phyloP scores from a whole-genome alignment of 2,888 invertebrate genomes.

The Cetonia aurata region DNA sequence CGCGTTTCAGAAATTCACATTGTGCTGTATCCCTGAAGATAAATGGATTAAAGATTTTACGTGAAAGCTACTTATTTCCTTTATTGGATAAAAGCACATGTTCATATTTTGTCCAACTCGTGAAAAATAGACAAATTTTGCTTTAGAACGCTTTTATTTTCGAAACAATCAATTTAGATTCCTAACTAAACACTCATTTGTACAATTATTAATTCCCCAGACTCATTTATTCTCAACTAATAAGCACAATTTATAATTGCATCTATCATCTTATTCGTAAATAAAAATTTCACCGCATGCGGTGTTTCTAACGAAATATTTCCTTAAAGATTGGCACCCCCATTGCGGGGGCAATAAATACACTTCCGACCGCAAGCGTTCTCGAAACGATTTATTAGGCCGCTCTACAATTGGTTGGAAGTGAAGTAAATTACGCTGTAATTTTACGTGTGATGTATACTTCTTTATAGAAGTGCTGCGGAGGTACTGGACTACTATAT shows the following conservation, averaged over 20 bases:
- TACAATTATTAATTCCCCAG: not conserved
- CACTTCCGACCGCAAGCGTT: conserved; percentile 11
- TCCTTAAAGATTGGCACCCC: conserved; percentile 29
- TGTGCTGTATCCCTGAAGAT: not conserved
- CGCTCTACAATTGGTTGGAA: conserved; percentile 28
- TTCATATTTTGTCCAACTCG: no score
- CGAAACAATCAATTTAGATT: no score
- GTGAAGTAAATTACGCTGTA: conserved; percentile 47
- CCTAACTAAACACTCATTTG: no score
- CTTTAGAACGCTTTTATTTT: no score
- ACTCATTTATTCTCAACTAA: conserved; percentile 23
- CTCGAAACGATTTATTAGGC: conserved; percentile 34
- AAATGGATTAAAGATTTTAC: conserved; percentile 36
- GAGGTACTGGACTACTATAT: conserved; percentile 42
- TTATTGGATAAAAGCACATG: not conserved
- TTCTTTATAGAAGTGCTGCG: conserved; percentile 38
- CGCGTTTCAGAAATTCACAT: not conserved
- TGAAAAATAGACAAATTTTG: no score
- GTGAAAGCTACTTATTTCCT: conserved; percentile 14
- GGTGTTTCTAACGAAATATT: conserved; percentile 35
- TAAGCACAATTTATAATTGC: conserved; percentile 36
- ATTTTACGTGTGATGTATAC: conserved; percentile 48
- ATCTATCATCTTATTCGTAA: conserved; percentile 20
- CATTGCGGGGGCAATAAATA: conserved; percentile 24
- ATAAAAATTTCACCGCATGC: conserved; percentile 14